Evolutionary conservation across 2,113 vertebrate species (phyloP), one percentile per base, ranked within the genome.

Genomic region (Mastomys natalensis): DNA sequence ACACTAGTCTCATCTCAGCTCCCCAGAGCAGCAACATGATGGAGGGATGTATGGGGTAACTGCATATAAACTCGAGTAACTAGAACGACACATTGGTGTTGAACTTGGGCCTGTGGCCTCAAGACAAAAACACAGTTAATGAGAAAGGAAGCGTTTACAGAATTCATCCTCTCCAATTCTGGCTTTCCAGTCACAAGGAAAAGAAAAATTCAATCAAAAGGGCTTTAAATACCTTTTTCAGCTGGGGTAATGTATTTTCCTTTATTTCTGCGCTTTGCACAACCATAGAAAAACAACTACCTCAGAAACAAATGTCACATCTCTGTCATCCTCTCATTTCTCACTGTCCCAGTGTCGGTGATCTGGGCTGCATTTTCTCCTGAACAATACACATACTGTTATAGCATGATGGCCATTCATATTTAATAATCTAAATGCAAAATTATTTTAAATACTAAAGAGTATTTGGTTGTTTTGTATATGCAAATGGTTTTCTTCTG

Each of bases 151-250:
- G 84, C 48, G 4, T 78, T 93, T 89, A 22, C 94, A 95, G 62
- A 95, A 93, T 93, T 78, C n/a, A 91, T 85, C 80, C 48, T 48
- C 5, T 84, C 43, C 70, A 91, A 58, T 90, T 90, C 76, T 51
- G 77, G n/a, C 43, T 95, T 94, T 62, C 45, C 84, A 89, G 62
- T 80, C 31, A 78, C 70, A 86, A 43, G 85, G 62, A 87, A 93
- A 95, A 93, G 77, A 73, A 87, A 15, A 88, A 95, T 91, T 94
- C 64, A 82, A 95, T 96, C 73, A 78, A 60, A 89, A 92, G 87
- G 16, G 15, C 43, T 81, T 55, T 90, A 81, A 92, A 53, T 58
- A 43, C 48, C 64, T 94, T 70, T 87, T 74, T 74, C 66, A 82
- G n/a, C 60, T n/a, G 34, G 16, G 4, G 9, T 51, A 93, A 96